Conservation (phyloP, 2,797 vertebrate genomes). For the Coilia nasus region DNA sequence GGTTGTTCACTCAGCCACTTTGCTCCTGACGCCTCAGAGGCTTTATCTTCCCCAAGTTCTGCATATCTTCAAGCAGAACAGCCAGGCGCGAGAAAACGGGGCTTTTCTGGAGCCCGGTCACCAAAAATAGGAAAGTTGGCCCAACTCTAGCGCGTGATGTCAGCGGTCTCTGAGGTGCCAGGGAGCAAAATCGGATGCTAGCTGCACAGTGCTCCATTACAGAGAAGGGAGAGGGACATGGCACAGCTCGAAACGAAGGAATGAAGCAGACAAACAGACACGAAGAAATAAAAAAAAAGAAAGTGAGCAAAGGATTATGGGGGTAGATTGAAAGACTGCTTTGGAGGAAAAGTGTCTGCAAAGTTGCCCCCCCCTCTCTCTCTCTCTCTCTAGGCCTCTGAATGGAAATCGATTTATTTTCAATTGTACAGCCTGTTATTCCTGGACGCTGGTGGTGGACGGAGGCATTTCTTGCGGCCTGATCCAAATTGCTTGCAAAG, state of each 20-base stretch:
- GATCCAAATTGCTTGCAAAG: constrained; percentile 52
- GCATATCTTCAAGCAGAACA: constrained; percentile 29
- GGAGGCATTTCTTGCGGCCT: constrained; percentile 45
- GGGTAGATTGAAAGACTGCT: neutral
- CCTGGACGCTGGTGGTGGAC: constrained; percentile 37
- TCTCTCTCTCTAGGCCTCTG: constrained; percentile 23
- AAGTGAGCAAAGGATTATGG: constrained; percentile 28
- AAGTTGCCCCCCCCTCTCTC: neutral
- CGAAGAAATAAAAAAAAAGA: neutral
- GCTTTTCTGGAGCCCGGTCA: constrained; percentile 63
- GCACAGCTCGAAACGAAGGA: neutral
- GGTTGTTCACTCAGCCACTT: constrained; percentile 2
- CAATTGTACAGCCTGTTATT: constrained; percentile 47
- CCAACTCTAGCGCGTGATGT: constrained; percentile 63
- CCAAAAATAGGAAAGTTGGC: constrained; percentile 73
- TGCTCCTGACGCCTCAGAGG: constrained; percentile 18
- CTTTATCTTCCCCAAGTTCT: constrained; percentile 52
- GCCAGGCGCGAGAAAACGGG: constrained; percentile 32
- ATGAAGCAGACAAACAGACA: neutral
- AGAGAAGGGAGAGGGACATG: constrained; percentile 28
- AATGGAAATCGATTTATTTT: constrained; percentile 49
- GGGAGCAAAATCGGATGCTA: constrained; percentile 41
- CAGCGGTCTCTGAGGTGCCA: constrained; percentile 60
- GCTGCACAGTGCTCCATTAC: constrained; percentile 24
- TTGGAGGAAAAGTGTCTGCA: neutral